Base-by-base conservation (phyloP, 2,113 vertebrate genomes). In the Mola mola region DNA sequence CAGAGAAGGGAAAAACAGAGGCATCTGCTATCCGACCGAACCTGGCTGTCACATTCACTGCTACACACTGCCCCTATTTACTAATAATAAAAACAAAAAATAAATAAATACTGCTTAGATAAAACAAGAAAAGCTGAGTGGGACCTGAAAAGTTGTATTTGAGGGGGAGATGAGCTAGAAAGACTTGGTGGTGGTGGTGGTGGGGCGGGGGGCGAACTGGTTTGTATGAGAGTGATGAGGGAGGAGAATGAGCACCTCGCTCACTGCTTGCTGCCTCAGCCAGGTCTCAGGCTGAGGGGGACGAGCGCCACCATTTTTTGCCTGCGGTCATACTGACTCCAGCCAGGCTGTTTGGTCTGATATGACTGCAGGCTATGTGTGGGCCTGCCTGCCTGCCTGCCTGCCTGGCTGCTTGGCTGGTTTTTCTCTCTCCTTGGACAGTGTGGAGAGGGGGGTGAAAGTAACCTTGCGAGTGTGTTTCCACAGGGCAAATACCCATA, bases 341-440 rank as follows among this genome's bases (percentile, higher is more conserved):
- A 86, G 79, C 83, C 81, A 79, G 84, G 84, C 86, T 83, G 79
- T 53, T 73, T 74, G 81, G 75, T 77, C 84, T 89, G 82, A 86
- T 87, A 88, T 89, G 84, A 84, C 89, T 75, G 65, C 74, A 87
- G 89, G 89, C 87, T 81, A 85, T 84, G 78, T 85, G 82, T 85
- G 83, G 61, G 73, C 71, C 58, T 17, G 64, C 63, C 77, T 80
- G 80, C 75, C 60, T 66, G 73, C 71, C 58, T 17, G 64, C 63
- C 77, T 80, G 80, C 75, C 60, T 66, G 28, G 67, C 79, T 80
- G 75, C 73, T 75, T 56, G 56, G 66, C 64, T 62, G 40, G 46
- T 66, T 78, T 59, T 76, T 59, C 52, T 68, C 51, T 16, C 58
- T 72, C 53, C 19, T 1, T 24, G 76, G 75, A 73, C 62, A 29